Conservation (phyloP, 2,113 vertebrate species). For the Chlorodrepanis virens region DNA sequence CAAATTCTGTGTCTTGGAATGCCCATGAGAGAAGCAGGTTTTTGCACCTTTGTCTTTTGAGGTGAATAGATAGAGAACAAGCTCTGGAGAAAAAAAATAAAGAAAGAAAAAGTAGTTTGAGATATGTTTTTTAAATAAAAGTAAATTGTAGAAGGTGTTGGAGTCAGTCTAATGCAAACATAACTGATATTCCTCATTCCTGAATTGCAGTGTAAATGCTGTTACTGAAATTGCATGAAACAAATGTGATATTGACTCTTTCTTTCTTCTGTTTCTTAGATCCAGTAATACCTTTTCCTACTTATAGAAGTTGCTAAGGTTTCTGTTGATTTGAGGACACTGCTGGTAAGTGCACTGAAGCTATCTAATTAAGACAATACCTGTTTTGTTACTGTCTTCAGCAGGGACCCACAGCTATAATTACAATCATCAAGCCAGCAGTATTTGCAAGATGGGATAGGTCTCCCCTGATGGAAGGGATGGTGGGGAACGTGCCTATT, state of each 20-base stretch:
- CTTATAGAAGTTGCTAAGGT: not conserved
- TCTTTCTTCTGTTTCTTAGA: constrained; percentile 20
- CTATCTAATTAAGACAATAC: not conserved
- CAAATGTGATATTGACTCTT: not conserved
- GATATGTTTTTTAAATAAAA: not conserved
- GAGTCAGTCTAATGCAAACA: not conserved
- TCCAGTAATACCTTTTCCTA: not conserved
- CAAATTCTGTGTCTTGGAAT: not conserved
- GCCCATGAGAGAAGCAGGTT: not conserved
- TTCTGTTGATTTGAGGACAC: not conserved
- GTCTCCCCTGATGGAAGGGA: not conserved
- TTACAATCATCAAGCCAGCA: not conserved
- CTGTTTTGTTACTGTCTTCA: not conserved
- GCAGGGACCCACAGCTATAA: not conserved
- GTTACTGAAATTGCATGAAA: not conserved
- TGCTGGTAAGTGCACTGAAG: not conserved
- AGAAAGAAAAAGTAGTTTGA: not conserved
- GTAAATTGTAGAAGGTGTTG: not conserved
- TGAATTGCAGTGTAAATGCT: not conserved
- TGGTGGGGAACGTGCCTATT: not conserved
- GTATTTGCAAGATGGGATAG: not conserved
- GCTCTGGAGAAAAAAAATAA: not conserved
- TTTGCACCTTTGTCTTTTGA: not conserved
- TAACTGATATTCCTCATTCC: not conserved
- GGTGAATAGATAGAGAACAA: not conserved